Base-by-base conservation (phyloP, 2,113 vertebrate genomes). In the Nerophis ophidion region DNA sequence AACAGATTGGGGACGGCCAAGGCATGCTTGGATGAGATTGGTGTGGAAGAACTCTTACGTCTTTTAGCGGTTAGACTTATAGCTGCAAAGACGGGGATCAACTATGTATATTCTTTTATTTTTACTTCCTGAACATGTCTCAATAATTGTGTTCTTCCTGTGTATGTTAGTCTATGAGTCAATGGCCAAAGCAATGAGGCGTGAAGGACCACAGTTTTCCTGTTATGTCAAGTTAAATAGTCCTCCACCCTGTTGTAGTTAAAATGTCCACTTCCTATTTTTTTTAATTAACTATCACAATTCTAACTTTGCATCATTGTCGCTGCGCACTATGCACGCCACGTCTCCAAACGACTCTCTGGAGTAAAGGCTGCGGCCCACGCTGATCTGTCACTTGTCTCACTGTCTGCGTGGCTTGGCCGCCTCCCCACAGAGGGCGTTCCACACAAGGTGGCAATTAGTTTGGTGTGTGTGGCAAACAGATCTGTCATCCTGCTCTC, bases 371-470 rank as follows among this genome's bases (percentile, higher is more conserved):
- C 52, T 5, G 16, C 69, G 48, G 47, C 44, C 57, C 7, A 54
- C 65, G 66, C 53, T 52, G 46, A 62, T 65, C 48, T 53, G 63
- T 58, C 64, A 61, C 56, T 72, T 57, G 52, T 65, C 63, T 59
- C 42, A 46, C 47, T 38, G 46, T 70, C 61, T 61, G 44, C 49
- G 69, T 17, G 50, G 56, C 76, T 57, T 68, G 66, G 58, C 62
- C 59, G 55, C 59, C 15, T 69, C 63, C 53, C 58, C 17, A 19
- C 38, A 36, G 61, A 55, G 51, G 63, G 40, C 7, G 34, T 66
- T 75, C 70, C 60, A 61, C 58, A 50, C 55, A 26, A 14, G 15
- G 57, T 55, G 63, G 68, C 67, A 59, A 83, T 72, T 72, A 57
- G 38, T 72, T 69, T 36, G 36, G 34, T 44, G 35, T 44, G 35